phyloP scores from a whole-genome alignment of 2,797 vertebrate species.

The Ataeniobius toweri region DNA sequence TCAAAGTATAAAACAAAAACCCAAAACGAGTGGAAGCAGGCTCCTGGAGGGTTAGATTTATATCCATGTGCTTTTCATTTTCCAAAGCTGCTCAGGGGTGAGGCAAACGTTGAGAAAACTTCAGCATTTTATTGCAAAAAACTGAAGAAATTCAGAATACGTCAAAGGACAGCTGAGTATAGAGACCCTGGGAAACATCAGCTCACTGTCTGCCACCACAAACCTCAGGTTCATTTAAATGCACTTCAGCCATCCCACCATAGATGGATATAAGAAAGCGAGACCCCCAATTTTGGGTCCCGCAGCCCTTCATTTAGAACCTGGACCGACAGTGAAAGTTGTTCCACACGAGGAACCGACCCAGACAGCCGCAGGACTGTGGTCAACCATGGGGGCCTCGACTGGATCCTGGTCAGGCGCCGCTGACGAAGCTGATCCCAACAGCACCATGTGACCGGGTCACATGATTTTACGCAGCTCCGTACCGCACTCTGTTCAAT shows the following conservation, averaged over 20 bases:
- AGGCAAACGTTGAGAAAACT: conserved; percentile 13
- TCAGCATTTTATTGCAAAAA: neutral
- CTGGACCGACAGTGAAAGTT: conserved; percentile 58
- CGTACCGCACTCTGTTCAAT: conserved; percentile 24
- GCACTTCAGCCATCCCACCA: conserved; percentile 61
- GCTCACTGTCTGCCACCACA: conserved; percentile 47
- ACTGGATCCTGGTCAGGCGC: conserved; percentile 74
- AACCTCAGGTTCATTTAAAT: conserved; percentile 66
- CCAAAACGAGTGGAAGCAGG: conserved; percentile 67
- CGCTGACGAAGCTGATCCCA: conserved; percentile 62
- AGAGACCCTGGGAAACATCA: conserved; percentile 48
- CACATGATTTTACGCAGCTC: conserved; percentile 48
- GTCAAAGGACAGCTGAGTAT: conserved; percentile 26
- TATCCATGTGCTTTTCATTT: conserved; percentile 18
- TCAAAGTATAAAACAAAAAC: conserved; percentile 47
- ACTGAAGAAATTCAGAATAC: neutral
- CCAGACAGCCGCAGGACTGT: conserved; percentile 78
- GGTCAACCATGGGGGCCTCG: conserved; percentile 73
- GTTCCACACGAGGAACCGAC: conserved; percentile 64
- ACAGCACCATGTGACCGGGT: conserved; percentile 57
- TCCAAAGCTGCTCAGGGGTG: conserved; percentile 23
- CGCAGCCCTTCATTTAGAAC: conserved; percentile 76
- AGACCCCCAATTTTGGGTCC: conserved; percentile 76
- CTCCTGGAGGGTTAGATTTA: conserved; percentile 41
- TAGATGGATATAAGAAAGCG: conserved; percentile 52